These are phyloP conservation scores for Lepidostoma basale DNA, from an alignment of 1,140 invertebrate species.

Conservation along the genomic window DNA sequence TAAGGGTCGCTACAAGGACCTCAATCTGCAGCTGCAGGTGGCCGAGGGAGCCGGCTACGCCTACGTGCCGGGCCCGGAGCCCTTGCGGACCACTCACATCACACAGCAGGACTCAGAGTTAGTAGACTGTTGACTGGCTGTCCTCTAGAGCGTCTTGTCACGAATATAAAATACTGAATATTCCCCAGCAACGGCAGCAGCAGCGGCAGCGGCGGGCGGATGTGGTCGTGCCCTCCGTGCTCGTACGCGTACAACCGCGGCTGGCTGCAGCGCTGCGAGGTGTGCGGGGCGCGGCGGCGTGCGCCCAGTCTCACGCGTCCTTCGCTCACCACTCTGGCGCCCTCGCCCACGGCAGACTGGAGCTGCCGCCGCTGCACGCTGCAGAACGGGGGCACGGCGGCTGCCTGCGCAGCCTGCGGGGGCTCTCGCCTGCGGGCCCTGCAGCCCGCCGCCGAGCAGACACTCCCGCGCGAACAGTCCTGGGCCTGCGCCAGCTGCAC, in stretches of 20 bases:
- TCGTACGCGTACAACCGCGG: conserved; percentile 87
- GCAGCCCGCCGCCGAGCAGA: conserved; percentile 68
- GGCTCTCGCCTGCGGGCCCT: conserved; percentile 77
- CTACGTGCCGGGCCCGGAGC: conserved; percentile 51
- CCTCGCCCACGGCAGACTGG: conserved; percentile 71
- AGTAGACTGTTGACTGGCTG: background rate
- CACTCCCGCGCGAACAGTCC: conserved; percentile 74
- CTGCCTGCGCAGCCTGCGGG: conserved; percentile 82
- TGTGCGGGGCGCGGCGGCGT: conserved; percentile 72
- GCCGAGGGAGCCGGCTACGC: conserved; percentile 58
- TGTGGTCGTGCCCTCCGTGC: conserved; percentile 88
- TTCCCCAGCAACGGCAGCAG: too few relatives aligned
- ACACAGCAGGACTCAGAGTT: conserved; percentile 8
- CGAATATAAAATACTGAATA: too few relatives aligned
- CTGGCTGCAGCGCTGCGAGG: conserved; percentile 78
- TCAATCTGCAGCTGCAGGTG: conserved; percentile 58
- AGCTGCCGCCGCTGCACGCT: conserved; percentile 88
- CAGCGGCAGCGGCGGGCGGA: conserved; percentile 61
- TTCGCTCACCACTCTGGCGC: conserved; percentile 70
- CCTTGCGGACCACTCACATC: conserved; percentile 2
- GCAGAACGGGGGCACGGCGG: conserved; percentile 71
- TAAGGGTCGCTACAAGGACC: conserved; percentile 60
- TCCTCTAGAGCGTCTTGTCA: too few relatives aligned
- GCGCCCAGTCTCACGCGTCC: conserved; percentile 69
- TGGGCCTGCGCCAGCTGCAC: conserved; percentile 83